Evolutionary conservation across 2,113 vertebrate genomes (phyloP), one percentile per base, ranked within the genome.

Genomic region (Craseonycteris thonglongyai): DNA sequence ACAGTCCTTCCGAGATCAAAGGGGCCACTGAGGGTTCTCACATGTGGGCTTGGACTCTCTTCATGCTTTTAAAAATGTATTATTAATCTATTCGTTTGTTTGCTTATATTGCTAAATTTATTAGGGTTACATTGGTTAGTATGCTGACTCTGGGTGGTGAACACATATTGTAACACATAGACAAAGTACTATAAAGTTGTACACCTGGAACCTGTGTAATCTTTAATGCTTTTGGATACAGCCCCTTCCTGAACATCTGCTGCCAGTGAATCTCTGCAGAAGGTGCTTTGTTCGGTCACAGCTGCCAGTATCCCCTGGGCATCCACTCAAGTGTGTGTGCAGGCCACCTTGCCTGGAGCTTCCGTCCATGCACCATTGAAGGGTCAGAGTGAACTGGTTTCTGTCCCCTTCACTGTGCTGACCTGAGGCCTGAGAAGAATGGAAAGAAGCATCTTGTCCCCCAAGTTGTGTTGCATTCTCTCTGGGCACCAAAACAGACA

Each of bases 331-430:
- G 40, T 7, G 11, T 40, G 40, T 26, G n/a, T 8, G 4, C 33
- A 16, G 16, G 21, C 26, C 14, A 4, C 28, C 1, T 42, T 0
- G 0, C 7, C 3, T 2, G 0, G 4, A 2, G 5, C 3, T 74
- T 9, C 71, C 21, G 11, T 28, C 15, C 40, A 26, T 15, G 1
- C 3, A 28, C 38, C 7, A 11, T 15, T 21, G 28, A 26, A 40
- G 28, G 71, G 9, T 47, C 18, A 45, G 9, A 54, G 45, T 6
- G 6, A 18, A 2, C 12, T 21, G 33, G 7, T 13, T 66, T 13
- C 35, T 38, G 33, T 10, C 5, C 7, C 9, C 11, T 42, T 82
- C 19, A 11, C 9, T 40, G 78, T 13, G 42, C 6, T 45, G 58
- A 90, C 86, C 28, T 7, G n/a, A 74, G 24, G 0, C 38, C 59